Evolutionary conservation across 2,113 vertebrate species (phyloP).

Genomic region (Fregata magnificens): DNA sequence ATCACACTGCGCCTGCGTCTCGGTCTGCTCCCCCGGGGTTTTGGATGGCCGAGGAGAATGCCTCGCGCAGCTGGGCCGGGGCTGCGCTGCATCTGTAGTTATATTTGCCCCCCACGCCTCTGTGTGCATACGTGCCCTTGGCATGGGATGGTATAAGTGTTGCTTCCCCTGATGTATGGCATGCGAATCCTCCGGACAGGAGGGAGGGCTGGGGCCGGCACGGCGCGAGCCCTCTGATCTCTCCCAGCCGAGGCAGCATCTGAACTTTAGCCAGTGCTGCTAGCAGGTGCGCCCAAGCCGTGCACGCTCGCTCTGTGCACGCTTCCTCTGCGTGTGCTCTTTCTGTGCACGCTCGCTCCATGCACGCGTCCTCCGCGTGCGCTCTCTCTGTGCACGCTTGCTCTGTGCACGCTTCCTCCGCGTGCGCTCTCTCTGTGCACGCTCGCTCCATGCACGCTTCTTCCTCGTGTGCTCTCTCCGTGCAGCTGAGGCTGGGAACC

Average conservation of each 20-base stretch:
- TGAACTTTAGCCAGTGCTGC: neutral
- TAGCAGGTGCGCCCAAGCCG: neutral
- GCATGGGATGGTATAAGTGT: neutral
- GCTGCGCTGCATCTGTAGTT: neutral
- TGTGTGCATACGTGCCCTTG: neutral
- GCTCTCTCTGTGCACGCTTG: neutral
- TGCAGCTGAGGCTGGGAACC: neutral
- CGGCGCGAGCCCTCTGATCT: neutral
- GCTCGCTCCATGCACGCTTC: neutral
- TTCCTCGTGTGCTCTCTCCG: too few species aligned
- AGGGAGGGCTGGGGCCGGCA: neutral
- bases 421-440: too few species aligned
- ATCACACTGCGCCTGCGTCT: neutral
- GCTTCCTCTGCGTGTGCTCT: accelerated
- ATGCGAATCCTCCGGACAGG: neutral
- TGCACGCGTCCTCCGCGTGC: neutral
- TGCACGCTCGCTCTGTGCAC: neutral
- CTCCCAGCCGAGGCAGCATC: neutral
- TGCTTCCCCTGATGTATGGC: neutral
- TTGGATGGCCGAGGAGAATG: neutral
- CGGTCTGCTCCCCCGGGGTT: neutral
- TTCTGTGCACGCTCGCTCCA: neutral
- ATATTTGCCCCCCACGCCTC: neutral
- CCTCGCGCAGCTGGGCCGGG: neutral
- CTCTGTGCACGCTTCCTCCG: too few species aligned